These are phyloP conservation scores for Hoplias malabaricus DNA, from an alignment of 2,113 vertebrate species.

Conservation along the genomic window DNA sequence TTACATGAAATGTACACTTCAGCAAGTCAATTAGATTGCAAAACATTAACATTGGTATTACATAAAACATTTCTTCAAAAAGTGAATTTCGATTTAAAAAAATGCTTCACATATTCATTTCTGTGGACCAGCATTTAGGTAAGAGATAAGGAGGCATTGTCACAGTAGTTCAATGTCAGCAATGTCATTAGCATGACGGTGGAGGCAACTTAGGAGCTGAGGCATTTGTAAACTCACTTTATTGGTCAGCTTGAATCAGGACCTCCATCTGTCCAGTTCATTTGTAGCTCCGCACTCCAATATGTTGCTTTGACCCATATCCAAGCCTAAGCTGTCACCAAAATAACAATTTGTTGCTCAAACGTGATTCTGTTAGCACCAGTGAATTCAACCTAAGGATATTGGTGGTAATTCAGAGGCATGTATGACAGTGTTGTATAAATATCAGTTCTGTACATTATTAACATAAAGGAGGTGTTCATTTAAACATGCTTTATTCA, in stretches of 20 bases:
- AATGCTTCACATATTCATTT: not conserved
- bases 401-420: slow-evolving; percentile 10
- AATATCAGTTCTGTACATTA: slow-evolving; percentile 7
- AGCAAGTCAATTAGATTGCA: not conserved
- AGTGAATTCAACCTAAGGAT: not conserved
- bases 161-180: not conserved
- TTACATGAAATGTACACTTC: not conserved
- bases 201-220: not conserved
- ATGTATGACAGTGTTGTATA: not conserved
- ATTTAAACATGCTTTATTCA: not conserved
- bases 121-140: not conserved
- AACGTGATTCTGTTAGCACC: slow-evolving; percentile 18
- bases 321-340: slow-evolving; percentile 16
- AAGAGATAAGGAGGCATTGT: not conserved
- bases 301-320: slow-evolving; percentile 29
- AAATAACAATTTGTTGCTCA: slow-evolving; percentile 18
- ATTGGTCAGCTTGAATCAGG: slow-evolving; percentile 8
- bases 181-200: not conserved
- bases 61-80: not conserved
- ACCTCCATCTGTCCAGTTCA: slow-evolving; percentile 38
- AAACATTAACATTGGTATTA: not conserved
- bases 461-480: not conserved
- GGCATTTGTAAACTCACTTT: slow-evolving; percentile 26
- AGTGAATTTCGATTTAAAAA: not conserved
- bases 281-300: slow-evolving; percentile 24